phyloP scores from a whole-genome alignment of 2,797 vertebrate species.

The Ctenochaetus hawaiiensis region DNA sequence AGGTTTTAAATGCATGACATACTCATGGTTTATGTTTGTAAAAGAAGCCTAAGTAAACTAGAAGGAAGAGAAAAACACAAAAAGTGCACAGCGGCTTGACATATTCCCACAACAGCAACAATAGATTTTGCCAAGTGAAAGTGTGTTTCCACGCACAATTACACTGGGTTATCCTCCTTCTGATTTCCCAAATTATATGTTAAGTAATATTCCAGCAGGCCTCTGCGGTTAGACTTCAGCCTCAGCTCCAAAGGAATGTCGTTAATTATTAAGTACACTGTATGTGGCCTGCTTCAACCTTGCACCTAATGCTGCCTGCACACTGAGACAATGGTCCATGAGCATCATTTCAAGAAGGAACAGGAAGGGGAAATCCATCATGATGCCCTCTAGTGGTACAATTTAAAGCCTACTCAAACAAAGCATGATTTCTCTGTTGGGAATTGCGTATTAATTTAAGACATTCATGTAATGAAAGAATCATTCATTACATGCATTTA shows the following conservation, averaged over 20 bases:
- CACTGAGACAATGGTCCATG: constrained; percentile 13
- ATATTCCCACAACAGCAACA: too few species aligned
- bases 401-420: background rate
- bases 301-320: constrained; percentile 22
- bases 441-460: background rate
- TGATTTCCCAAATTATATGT: constrained; percentile 8
- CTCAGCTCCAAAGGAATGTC: constrained; percentile 23
- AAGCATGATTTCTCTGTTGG: background rate
- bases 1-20: background rate
- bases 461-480: background rate
- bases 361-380: constrained; percentile 7
- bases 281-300: constrained; percentile 21
- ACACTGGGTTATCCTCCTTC: constrained; percentile 15
- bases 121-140: constrained; percentile 26
- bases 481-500: background rate
- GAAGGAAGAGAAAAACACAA: constrained; percentile 15
- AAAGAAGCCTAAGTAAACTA: background rate
- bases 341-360: constrained; percentile 29
- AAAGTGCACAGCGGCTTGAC: background rate
- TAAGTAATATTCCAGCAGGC: constrained; percentile 26
- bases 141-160: constrained; percentile 29
- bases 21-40: constrained; percentile 6
- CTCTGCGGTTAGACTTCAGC: constrained; percentile 31
- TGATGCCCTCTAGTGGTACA: constrained; percentile 61
- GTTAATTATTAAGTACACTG: constrained; percentile 42